phyloP scores from a whole-genome alignment of 1,140 invertebrate species.

The Macrosteles quadrilineatus region DNA sequence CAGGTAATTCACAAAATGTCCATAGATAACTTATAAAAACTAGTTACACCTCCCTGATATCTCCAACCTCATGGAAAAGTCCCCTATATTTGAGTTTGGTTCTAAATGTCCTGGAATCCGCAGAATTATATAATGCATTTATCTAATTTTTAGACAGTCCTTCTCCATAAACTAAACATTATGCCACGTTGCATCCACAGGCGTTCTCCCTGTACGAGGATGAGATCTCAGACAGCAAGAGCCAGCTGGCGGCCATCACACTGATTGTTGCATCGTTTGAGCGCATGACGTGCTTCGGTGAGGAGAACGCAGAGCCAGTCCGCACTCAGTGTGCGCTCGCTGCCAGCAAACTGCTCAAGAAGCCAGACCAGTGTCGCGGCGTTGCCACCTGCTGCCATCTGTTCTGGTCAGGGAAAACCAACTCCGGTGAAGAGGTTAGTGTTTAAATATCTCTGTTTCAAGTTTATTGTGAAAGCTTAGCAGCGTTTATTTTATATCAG shows the following conservation, averaged over 20 bases:
- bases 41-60: too few relatives aligned
- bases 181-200: too few relatives aligned
- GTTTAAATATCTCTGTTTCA: too few relatives aligned
- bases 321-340: slow-evolving; percentile 92
- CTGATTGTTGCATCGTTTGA: slow-evolving; percentile 95
- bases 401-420: slow-evolving; percentile 92
- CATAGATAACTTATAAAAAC: too few relatives aligned
- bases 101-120: too few relatives aligned
- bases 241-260: slow-evolving; percentile 93
- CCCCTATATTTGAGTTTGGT: too few relatives aligned
- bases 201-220: slow-evolving; percentile 98
- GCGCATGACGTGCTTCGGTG: slow-evolving; percentile 89
- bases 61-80: too few relatives aligned
- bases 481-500: too few relatives aligned
- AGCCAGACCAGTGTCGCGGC: slow-evolving; percentile 94
- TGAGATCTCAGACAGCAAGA: slow-evolving; percentile 97
- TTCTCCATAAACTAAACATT: too few relatives aligned
- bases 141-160: too few relatives aligned
- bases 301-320: slow-evolving; percentile 97
- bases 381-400: slow-evolving; percentile 91
- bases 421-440: slow-evolving; percentile 65
- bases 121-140: too few relatives aligned
- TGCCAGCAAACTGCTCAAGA: slow-evolving; percentile 94
- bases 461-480: too few relatives aligned
- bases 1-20: slow-evolving; percentile 67